These are phyloP conservation scores for Phylloscopus trochiloides DNA, from an alignment of 2,113 vertebrate species.

Conservation along the genomic window DNA sequence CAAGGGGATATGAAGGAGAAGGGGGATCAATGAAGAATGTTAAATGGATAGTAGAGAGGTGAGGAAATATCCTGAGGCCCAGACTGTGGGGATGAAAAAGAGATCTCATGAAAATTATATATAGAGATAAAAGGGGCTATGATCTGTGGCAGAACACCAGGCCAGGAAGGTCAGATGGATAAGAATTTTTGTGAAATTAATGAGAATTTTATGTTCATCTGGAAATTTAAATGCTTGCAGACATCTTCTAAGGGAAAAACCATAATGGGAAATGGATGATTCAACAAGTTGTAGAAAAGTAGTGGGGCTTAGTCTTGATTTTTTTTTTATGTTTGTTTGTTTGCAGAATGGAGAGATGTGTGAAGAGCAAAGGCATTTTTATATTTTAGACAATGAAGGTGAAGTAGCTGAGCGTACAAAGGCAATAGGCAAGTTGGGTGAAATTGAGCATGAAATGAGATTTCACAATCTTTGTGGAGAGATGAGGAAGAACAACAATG, in stretches of 20 bases:
- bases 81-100: neutral
- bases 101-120: neutral
- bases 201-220: neutral
- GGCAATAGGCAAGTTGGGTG: constrained; percentile 25
- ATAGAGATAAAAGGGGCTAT: neutral
- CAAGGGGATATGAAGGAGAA: neutral
- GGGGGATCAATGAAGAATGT: fast-evolving
- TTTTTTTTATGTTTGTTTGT: neutral
- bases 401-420: constrained; percentile 1
- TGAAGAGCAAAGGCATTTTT: neutral
- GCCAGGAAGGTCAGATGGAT: neutral
- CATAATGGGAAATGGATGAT: neutral
- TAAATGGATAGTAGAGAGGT: neutral
- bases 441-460: constrained; percentile 63
- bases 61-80: neutral
- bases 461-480: neutral
- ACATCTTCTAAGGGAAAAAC: neutral
- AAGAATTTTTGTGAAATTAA: neutral
- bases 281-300: neutral
- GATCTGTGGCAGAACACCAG: neutral
- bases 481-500: neutral
- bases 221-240: neutral
- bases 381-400: neutral
- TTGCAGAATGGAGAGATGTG: neutral
- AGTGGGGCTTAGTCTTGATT: neutral